Base-by-base conservation (phyloP, 2,888 invertebrate genomes). In the Gandaritis pyraliata region DNA sequence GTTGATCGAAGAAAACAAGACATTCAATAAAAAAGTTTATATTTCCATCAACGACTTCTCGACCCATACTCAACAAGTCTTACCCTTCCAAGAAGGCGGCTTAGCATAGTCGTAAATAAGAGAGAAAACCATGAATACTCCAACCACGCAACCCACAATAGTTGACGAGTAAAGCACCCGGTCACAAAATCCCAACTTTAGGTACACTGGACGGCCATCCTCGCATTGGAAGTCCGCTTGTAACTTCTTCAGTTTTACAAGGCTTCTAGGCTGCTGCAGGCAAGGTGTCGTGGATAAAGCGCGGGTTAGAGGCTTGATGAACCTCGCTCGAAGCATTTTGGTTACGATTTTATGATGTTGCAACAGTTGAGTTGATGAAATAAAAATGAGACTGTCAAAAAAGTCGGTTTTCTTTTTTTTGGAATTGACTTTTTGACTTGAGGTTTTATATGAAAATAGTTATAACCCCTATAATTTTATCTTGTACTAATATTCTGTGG, bases 211-310 rank as follows among this genome's bases (percentile, higher is more conserved):
- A 0, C 72, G 69, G 0, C 80, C 82, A 60, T 82, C 82, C 7
- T 77, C 77, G 10, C 73, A 71, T 30, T 83, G 83, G 29, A 63
- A 80, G 15, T 82, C 78, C 0, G 75, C 73, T 56, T 82, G 82
- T 0, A 72, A 10, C 50, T 78, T 82, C 55, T 76, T 78, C 43
- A 81, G 45, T 46, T 68, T 69, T 0, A 58, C 4, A 4, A 64
- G 59, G 6, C 39, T 56, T 2, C 59, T 56, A 11, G 56, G 15
- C n/a, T 57, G 59, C 0, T 30, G 55, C 1, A 56, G 49, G 6
- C 39, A 10, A 1, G 23, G 11, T 5, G 64, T 56, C 8, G 59
- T 64, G 12, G 56, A 49, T 10, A 64, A 52, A 1, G 45, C 50
- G 16, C 55, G 55, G 36, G 29, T 29, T 1, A 59, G 0, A 30